Conservation (phyloP, 2,888 invertebrate species). For the Zhuqinia jingwanae region DNA sequence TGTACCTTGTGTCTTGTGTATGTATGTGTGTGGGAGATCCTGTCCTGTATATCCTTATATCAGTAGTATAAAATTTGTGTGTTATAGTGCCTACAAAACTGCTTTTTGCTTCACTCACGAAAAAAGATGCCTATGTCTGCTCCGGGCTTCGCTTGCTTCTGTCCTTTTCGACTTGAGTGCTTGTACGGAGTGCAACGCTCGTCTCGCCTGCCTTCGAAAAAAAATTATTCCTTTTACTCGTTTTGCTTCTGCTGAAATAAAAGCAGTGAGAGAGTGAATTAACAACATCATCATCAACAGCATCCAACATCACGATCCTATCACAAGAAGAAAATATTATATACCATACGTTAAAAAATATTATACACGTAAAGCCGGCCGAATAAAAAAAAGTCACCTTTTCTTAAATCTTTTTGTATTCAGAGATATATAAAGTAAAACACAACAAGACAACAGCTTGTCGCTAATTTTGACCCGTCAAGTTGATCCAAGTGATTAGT, state of each 20-base stretch:
- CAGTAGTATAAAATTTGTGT: neutral
- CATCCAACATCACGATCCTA: neutral
- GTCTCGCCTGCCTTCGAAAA: slow-evolving; percentile 72
- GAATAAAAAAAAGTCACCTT: slow-evolving; percentile 63
- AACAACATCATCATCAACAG: slow-evolving; percentile 56
- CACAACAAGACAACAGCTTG: slow-evolving; percentile 57
- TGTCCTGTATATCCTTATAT: slow-evolving; percentile 2
- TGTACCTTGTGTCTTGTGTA: too few relatives aligned
- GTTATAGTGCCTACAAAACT: slow-evolving; percentile 34
- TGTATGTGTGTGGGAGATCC: slow-evolving; percentile 43
- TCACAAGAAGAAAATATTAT: slow-evolving; percentile 13
- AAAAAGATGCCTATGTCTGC: slow-evolving; percentile 73
- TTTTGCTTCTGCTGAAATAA: neutral
- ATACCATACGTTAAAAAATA: neutral
- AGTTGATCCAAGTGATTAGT: slow-evolving; percentile 54
- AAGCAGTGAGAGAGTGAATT: slow-evolving; percentile 58
- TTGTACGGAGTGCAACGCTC: slow-evolving; percentile 73
- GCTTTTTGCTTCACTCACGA: slow-evolving; percentile 14
- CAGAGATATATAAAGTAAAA: too few relatives aligned
- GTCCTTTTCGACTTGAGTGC: slow-evolving; percentile 75
- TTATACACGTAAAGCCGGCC: slow-evolving; percentile 59
- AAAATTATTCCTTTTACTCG: neutral
- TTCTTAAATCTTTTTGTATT: slow-evolving; percentile 35
- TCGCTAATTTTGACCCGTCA: slow-evolving; percentile 61
- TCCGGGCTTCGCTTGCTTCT: slow-evolving; percentile 72